A percentile compares a stretch with the other conserved stretches of the same genome.
Conservation (phyloP, 2,888 invertebrate species). For the Therioaphis trifolii region DNA sequence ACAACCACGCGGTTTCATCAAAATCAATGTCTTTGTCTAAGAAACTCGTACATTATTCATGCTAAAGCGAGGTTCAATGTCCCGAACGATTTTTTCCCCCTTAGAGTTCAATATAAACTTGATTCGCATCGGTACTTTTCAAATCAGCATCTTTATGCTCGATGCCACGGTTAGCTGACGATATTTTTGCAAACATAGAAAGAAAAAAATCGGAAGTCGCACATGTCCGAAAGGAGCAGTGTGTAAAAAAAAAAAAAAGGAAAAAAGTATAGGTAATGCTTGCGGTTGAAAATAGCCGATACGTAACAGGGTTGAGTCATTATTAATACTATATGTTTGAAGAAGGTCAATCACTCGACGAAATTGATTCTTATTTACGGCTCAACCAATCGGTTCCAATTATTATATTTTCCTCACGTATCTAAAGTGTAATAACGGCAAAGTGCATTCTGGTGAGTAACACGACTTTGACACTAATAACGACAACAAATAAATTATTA, state of each 20-base stretch:
- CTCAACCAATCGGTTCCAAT: slow-evolving; percentile 23
- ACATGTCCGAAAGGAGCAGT: slow-evolving; percentile 15
- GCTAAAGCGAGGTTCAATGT: slow-evolving; percentile 50
- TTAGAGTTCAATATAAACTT: slow-evolving; percentile 47
- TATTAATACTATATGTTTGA: neutral
- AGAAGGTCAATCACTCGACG: slow-evolving; percentile 51
- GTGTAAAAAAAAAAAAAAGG: neutral
- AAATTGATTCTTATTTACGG: slow-evolving; percentile 40
- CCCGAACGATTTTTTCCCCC: slow-evolving; percentile 41
- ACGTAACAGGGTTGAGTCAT: slow-evolving; percentile 49
- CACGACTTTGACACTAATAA: neutral
- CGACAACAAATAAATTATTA: neutral
- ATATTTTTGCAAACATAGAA: slow-evolving; percentile 19
- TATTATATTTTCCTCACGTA: slow-evolving; percentile 6
- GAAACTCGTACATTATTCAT: slow-evolving; percentile 55
- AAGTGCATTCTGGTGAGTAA: neutral
- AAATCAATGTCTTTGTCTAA: slow-evolving; percentile 59
- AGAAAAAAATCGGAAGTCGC: slow-evolving; percentile 49
- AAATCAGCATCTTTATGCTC: slow-evolving; percentile 49
- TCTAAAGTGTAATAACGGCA: neutral
- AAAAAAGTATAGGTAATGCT: neutral
- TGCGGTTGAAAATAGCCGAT: slow-evolving; percentile 29
- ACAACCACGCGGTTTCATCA: slow-evolving; percentile 54
- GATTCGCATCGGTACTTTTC: slow-evolving; percentile 62
- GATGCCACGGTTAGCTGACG: slow-evolving; percentile 35